Base-by-base conservation (phyloP, 2,113 vertebrate genomes). In the Zapus hudsonius region DNA sequence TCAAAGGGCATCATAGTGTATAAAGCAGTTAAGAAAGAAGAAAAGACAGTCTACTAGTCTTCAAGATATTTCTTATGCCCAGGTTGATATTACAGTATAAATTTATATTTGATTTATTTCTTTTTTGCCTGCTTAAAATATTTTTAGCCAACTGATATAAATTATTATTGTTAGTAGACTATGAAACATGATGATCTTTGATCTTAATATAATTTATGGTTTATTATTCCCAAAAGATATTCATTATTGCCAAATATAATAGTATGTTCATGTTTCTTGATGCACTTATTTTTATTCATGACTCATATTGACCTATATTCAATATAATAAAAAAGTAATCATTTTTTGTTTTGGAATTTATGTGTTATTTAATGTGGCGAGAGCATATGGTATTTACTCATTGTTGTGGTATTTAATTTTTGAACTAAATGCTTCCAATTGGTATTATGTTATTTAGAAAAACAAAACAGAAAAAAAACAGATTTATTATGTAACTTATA, bases 261-360 rank as follows among this genome's bases (percentile, higher is more conserved):
- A 69, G 23, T n/a, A n/a, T 70, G 10, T 86, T 29, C 92, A 85
- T 92, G 70, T 80, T 74, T 91, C 12, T 78, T 61, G 70, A 10
- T 55, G n/a, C 5, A 29, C 1, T 64, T 22, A 69, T 29, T 17
- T 61, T 78, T 61, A 84, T 80, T 70, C 19, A n/a, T 84, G 12
- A 0, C 52, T 16, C 47, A 67, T 16, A 23, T 38, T 87, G 64
- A 57, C 22, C 61, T 57, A 38, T 12, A 76, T 52, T 44, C 13
- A 57, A 61, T 36, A 20, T 69, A 55, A 86, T 63, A 9, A 52
- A 52, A 52, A 52, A 10, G 52, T 52, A 52, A 52, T 47, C 52
- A 52, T 59, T 8, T 89, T 84, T 31, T 66, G 69, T 38, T 83
- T 27, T 17, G 76, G 59, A 76, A 36, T 55, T 31, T 63, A 66